Evolutionary conservation across 2,888 invertebrate genomes (phyloP).

Genomic region (Azorinus chamasolen): DNA sequence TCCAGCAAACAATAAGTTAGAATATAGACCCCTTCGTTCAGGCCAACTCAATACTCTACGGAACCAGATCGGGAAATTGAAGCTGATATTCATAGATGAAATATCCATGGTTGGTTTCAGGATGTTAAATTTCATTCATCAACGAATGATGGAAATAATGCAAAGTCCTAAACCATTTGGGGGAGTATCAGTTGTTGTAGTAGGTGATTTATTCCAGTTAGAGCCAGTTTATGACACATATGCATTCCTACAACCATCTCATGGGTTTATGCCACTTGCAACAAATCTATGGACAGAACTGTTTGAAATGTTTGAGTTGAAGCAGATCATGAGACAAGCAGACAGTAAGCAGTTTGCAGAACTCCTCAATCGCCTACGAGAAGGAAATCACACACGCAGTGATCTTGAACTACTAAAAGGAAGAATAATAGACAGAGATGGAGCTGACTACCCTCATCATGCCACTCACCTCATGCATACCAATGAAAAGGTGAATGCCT

Average conservation of each 20-base stretch:
- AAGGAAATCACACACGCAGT: constrained; percentile 51
- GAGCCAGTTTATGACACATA: constrained; percentile 53
- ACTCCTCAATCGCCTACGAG: constrained; percentile 59
- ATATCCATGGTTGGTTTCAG: too few species aligned
- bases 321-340: constrained; percentile 59
- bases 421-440: constrained; percentile 4
- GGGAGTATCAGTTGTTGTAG: constrained; percentile 48
- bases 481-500: constrained; percentile 24
- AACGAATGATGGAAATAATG: too few species aligned
- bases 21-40: constrained; percentile 23
- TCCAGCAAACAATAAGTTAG: constrained; percentile 33
- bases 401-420: constrained; percentile 53
- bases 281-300: constrained; percentile 57
- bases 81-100: constrained; percentile 62
- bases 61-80: constrained; percentile 27
- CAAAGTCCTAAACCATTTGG: constrained; percentile 43
- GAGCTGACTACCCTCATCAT: constrained; percentile 27
- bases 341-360: constrained; percentile 64
- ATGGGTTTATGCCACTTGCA: constrained; percentile 48
- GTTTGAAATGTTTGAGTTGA: constrained; percentile 59
- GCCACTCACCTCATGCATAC: constrained; percentile 18
- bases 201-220: constrained; percentile 63
- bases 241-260: constrained; percentile 24
- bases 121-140: too few species aligned
- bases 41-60: constrained; percentile 30